Evolutionary conservation across 2,888 invertebrate genomes (phyloP), one percentile per base, ranked within the genome.

Genomic region (Andrena dorsata): DNA sequence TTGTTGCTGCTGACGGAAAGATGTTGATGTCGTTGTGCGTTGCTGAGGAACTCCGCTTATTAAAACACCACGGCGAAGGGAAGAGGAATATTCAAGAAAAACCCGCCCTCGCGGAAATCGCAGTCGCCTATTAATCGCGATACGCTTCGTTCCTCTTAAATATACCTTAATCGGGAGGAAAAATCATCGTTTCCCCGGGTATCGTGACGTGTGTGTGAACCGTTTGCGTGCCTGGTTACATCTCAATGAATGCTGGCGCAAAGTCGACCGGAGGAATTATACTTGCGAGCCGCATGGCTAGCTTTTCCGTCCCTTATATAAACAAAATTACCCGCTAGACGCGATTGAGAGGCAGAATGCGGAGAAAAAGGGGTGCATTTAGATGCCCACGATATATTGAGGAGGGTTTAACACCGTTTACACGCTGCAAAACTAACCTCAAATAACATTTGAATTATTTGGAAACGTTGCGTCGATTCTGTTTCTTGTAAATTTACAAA

Each of bases 141-240:
- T 73, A 80, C 74, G 64, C 64, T 65, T 64, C 65, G 73, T 74
- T 68, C 58, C 81, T 73, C 74, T 65, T 74, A 81, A 81, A 81
- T 70, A 81, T 60, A 51, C 73, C 74, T 10, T 70, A 81, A 81
- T 81, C 82, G 41, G 58, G 28, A 68, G 35, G 87, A 79, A 73
- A 85, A 85, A 80, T 85, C 84, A 84, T 85, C 84, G 87, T 84
- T 60, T 28, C 53, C 64, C 53, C 63, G 41, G 66, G 70, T 80
- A 78, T 80, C 76, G 84, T 83, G 78, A 85, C 86, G 80, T 74
- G 71, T 83, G 70, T 75, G 83, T 66, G 66, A 84, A 79, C 75
- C 70, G 76, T 75, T 85, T 85, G 85, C 85, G 85, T 85, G 85
- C 76, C 79, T 76, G 66, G 87, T 85, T 85, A 85, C 84, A 63